phyloP scores from a whole-genome alignment of 2,797 vertebrate species.

The Podarcis siculus region DNA sequence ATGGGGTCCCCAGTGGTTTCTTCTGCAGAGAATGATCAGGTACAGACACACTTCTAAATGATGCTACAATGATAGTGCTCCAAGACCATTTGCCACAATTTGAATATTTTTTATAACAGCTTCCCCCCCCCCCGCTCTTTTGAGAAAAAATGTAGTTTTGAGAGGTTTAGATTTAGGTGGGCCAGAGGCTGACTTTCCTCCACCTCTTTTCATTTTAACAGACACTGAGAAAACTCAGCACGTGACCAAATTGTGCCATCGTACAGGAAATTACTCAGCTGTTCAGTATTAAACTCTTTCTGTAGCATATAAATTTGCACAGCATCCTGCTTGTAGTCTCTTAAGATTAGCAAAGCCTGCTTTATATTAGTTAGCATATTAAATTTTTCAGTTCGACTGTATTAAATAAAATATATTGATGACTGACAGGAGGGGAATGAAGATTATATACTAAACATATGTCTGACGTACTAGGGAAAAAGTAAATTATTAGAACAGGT shows the following conservation, averaged over 20 bases:
- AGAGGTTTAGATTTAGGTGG: background rate
- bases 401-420: slow-evolving; percentile 59
- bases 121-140: background rate
- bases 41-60: background rate
- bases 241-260: background rate
- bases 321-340: slow-evolving; percentile 6
- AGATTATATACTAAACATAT: slow-evolving; percentile 50
- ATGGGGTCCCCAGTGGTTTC: background rate
- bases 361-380: slow-evolving; percentile 51
- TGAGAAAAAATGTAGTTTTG: background rate
- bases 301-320: slow-evolving; percentile 17
- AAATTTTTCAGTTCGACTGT: slow-evolving; percentile 44
- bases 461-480: slow-evolving; percentile 28
- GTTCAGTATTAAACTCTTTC: slow-evolving; percentile 49
- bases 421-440: slow-evolving; percentile 22
- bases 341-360: slow-evolving; percentile 45
- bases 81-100: background rate
- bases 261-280: slow-evolving; percentile 21
- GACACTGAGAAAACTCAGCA: background rate
- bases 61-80: background rate
- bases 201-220: background rate
- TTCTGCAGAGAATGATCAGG: background rate
- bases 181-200: background rate
- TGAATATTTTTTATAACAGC: background rate
- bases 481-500: slow-evolving; percentile 57